Percentiles rank a stretch among this genome's conserved stretches.
These are phyloP conservation scores for Taxidea taxus DNA, from an alignment of 2,113 vertebrate genomes.

Conservation along the genomic window DNA sequence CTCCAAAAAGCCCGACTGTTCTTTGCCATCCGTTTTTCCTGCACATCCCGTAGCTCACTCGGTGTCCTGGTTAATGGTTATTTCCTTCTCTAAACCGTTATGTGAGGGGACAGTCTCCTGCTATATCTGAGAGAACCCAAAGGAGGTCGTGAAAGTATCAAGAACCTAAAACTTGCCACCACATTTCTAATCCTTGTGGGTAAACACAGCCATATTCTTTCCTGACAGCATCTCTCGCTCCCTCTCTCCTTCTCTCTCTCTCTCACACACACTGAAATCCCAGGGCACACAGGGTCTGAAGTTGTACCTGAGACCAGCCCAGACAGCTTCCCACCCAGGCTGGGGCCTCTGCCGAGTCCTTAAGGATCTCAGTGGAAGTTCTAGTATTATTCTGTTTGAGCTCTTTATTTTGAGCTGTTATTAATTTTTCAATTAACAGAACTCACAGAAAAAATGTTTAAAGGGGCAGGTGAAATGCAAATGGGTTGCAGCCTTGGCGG, in stretches of 20 bases:
- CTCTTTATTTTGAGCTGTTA: background rate
- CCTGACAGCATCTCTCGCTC: background rate
- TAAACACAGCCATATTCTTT: background rate
- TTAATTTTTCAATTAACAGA: background rate
- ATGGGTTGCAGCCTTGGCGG: too few relatives aligned
- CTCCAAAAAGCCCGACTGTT: background rate
- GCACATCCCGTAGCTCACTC: background rate
- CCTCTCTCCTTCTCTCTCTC: too few relatives aligned
- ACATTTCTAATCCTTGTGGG: background rate
- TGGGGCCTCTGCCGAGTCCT: background rate
- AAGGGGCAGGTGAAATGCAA: too few relatives aligned
- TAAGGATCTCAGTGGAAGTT: background rate
- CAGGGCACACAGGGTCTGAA: background rate
- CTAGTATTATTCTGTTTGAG: background rate
- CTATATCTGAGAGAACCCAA: background rate
- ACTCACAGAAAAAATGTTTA: background rate
- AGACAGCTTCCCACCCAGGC: background rate
- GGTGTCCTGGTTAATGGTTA: background rate
- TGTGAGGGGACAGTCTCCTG: background rate
- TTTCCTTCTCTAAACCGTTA: background rate
- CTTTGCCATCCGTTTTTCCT: background rate
- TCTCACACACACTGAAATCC: background rate
- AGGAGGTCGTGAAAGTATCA: background rate
- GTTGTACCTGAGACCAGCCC: background rate
- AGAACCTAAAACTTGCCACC: background rate